Base-by-base conservation (phyloP, 2,113 vertebrate genomes). In the Sinocyclocheilus rhinocerous region DNA sequence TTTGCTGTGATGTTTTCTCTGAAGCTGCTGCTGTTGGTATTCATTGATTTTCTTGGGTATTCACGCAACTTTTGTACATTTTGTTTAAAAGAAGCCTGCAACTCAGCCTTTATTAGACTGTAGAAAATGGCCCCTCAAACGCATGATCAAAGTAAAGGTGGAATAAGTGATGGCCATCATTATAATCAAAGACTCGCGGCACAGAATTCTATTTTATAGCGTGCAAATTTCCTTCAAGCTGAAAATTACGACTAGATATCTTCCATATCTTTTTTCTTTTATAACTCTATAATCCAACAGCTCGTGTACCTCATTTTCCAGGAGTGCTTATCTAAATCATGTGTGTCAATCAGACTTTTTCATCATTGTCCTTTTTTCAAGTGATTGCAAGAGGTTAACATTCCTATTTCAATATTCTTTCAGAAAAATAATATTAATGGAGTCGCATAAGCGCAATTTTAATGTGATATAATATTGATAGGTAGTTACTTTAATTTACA, bases 1-100 rank as follows among this genome's bases (percentile, higher is more conserved):
- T 69, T n/a, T 15, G 42, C 81, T 73, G 33, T 84, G 81, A 73
- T 84, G 82, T 73, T 57, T 57, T 84, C 65, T 84, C 50, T 57
- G 22, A 42, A 59, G 69, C 65, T 75, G 48, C 29, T 82, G 63
- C 63, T 83, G 26, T 33, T 67, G 42, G 26, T 83, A n/a, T 36
- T 73, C 22, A 73, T 73, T 73, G 67, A 73, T 84, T 84, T 69
- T 24, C 4, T 24, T 73, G 13, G 11, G 4, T 50, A 26, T 82
- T 50, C 9, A 15, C 1, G 2, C 18, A 70, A 55, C 29, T 26
- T 81, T 50, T 65, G 45, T 55, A 55, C 13, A 59, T 3, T 57
- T 83, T 72, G 13, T 55, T 83, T 52, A 55, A 83, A 72, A 20
- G 22, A 83, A 73, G 81, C 67, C 39, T 55, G 29, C 18, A 83